These are phyloP conservation scores for Cabera pusaria DNA, from an alignment of 2,888 invertebrate genomes.

Conservation along the genomic window DNA sequence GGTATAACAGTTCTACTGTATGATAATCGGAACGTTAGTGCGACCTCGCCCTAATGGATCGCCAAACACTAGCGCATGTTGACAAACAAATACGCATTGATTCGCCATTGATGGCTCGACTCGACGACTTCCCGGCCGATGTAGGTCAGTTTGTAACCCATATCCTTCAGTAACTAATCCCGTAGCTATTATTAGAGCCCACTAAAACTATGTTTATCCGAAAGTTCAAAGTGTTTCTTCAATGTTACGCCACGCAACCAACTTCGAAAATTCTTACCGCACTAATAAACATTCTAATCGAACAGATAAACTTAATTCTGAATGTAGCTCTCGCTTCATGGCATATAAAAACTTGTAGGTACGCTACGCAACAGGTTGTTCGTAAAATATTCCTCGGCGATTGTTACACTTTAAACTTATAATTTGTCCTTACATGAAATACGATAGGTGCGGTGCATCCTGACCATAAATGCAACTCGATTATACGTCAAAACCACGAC, in stretches of 20 bases:
- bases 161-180: constrained; percentile 31
- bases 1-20: no score
- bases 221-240: constrained; percentile 26
- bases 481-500: constrained; percentile 14
- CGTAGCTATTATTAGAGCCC: constrained; percentile 30
- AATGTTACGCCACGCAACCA: constrained; percentile 11
- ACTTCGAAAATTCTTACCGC: constrained; percentile 15
- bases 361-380: constrained; percentile 1
- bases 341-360: constrained; percentile 6
- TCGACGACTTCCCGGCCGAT: constrained; percentile 33
- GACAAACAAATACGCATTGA: constrained; percentile 40
- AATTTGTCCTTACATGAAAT: constrained; percentile 22
- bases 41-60: constrained; percentile 68
- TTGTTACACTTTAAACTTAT: constrained; percentile 20
- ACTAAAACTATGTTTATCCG: constrained; percentile 28
- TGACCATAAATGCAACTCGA: constrained; percentile 15
- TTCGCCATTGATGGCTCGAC: constrained; percentile 32
- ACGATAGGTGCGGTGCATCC: constrained; percentile 19
- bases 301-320: constrained; percentile 1
- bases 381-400: constrained; percentile 8
- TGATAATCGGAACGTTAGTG: constrained; percentile 25
- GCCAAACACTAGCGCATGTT: constrained; percentile 61
- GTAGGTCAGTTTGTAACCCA: constrained; percentile 39
- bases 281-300: constrained; percentile 10
- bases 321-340: no score